phyloP scores from a whole-genome alignment of 53 echinoderm and acorn worm species.

The Temnopleurus reevesii region DNA sequence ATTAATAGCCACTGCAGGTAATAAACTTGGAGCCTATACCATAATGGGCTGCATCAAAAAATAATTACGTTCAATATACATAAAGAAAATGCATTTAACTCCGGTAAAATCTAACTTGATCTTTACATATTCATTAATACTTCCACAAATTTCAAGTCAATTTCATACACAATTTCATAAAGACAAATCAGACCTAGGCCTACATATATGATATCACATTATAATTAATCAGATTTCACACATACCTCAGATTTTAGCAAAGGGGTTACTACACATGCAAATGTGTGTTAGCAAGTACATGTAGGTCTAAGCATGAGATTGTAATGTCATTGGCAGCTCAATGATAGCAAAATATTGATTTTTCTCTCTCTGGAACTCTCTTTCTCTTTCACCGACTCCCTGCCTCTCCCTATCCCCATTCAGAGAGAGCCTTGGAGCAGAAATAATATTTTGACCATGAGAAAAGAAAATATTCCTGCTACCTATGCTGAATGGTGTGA shows the following conservation, averaged over 20 bases:
- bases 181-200: background rate
- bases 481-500: background rate
- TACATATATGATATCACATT: background rate
- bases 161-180: too few species aligned
- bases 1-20: too few species aligned
- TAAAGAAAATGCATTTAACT: too few species aligned
- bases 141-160: background rate
- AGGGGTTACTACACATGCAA: background rate
- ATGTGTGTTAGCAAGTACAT: background rate
- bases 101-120: too few species aligned
- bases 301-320: background rate
- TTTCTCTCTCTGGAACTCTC: too few species aligned
- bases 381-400: background rate
- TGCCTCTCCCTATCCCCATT: background rate
- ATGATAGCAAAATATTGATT: background rate
- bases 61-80: too few species aligned
- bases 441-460: conserved; percentile 24
- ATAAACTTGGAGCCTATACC: too few species aligned
- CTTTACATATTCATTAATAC: background rate
- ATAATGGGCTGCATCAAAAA: too few species aligned
- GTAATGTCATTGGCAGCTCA: background rate
- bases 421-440: conserved; percentile 14
- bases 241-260: too few species aligned
- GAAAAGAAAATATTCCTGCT: conserved; percentile 16
- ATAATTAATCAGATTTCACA: too few species aligned